These are phyloP conservation scores for Nasonovia ribisnigri DNA, from an alignment of 2,888 invertebrate genomes.

Conservation along the genomic window DNA sequence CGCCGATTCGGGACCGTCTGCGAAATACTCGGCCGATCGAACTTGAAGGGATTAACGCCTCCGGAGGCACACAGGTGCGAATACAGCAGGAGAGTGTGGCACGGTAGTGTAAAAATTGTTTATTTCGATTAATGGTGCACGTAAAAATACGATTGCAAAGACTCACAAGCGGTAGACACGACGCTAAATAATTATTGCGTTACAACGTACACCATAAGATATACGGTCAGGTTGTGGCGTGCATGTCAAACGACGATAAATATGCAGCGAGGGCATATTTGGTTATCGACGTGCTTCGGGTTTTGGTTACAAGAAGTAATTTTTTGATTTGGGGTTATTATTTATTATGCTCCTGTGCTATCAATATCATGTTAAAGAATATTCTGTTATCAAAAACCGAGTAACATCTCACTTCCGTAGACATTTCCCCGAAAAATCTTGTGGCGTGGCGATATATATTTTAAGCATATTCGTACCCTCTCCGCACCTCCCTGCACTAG, in stretches of 20 bases:
- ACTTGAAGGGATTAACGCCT: background rate
- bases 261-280: too few relatives aligned
- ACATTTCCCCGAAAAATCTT: background rate
- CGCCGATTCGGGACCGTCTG: background rate
- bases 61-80: background rate
- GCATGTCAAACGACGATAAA: background rate
- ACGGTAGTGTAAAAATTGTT: background rate
- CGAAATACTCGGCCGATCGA: background rate
- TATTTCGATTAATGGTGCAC: background rate
- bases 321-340: too few relatives aligned
- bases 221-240: too few relatives aligned
- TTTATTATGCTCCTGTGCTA: background rate
- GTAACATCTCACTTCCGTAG: background rate
- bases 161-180: background rate
- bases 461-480: rapidly evolving
- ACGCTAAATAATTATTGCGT: too few relatives aligned
- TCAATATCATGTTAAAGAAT: background rate
- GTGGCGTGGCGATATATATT: background rate
- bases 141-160: background rate
- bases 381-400: background rate
- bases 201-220: too few relatives aligned
- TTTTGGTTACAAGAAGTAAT: background rate
- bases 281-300: background rate
- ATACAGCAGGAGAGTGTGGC: background rate
- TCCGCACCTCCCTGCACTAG: background rate